A percentile compares a stretch with the other conserved stretches of the same genome.
phyloP scores from a whole-genome alignment of 2,888 invertebrate genomes.

The Tridacna gigas region DNA sequence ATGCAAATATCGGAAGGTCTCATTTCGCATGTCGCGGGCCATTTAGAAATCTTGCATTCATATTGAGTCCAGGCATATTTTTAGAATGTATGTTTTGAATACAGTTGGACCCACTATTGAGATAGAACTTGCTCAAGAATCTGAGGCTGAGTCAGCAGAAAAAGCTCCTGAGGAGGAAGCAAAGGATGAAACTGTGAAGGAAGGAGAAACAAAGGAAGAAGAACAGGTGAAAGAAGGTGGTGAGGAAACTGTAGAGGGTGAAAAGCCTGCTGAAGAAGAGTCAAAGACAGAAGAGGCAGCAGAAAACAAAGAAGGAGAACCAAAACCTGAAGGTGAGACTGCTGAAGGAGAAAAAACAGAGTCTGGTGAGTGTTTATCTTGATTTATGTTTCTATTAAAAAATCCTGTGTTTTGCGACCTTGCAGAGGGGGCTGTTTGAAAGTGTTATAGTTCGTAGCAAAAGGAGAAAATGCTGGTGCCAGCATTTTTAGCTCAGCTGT shows the following conservation, averaged over 20 bases:
- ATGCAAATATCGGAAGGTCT: too few species aligned
- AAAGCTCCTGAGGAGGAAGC: constrained; percentile 27
- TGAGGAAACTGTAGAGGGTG: constrained; percentile 39
- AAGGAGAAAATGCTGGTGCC: neutral
- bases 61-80: too few species aligned
- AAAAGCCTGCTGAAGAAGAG: constrained; percentile 44
- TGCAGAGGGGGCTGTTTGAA: neutral
- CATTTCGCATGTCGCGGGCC: too few species aligned
- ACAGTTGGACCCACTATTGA: neutral
- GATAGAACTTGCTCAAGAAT: neutral
- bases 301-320: constrained; percentile 43
- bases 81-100: neutral
- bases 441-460: too few species aligned
- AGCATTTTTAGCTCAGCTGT: too few species aligned
- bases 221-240: constrained; percentile 49
- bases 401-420: neutral
- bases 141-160: constrained; percentile 43
- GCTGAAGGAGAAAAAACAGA: constrained; percentile 53
- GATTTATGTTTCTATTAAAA: neutral
- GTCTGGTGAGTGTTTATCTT: constrained; percentile 25
- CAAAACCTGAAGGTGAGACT: constrained; percentile 51
- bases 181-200: constrained; percentile 14
- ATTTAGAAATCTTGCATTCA: too few species aligned
- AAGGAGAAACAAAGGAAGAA: constrained; percentile 13
- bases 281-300: constrained; percentile 55